These are phyloP conservation scores for Drosophila siamana DNA, from an alignment of 2,888 invertebrate species.

Conservation along the genomic window DNA sequence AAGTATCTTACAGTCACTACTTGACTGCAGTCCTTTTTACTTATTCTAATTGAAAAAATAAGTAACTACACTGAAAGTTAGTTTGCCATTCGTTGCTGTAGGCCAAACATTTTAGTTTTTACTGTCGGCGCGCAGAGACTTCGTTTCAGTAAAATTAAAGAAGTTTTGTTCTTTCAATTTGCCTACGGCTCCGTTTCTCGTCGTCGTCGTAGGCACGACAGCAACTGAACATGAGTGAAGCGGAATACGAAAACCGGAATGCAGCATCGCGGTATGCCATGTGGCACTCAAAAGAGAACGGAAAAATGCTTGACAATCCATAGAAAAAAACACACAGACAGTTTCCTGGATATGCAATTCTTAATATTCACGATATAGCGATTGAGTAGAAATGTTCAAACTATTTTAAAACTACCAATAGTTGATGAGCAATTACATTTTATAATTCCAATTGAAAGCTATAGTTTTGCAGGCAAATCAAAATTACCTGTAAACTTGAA, in stretches of 20 bases:
- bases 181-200: constrained; percentile 44
- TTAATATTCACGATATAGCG: not conserved
- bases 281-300: constrained; percentile 19
- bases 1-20: no score
- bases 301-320: constrained; percentile 38
- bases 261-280: constrained; percentile 3
- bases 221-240: constrained; percentile 29
- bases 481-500: not conserved
- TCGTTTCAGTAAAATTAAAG: constrained; percentile 74
- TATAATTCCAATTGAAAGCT: not conserved
- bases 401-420: not conserved
- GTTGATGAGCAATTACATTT: not conserved
- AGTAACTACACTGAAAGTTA: constrained; percentile 63
- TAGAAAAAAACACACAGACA: constrained; percentile 6
- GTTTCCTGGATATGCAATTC: not conserved
- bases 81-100: constrained; percentile 75
- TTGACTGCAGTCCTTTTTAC: not conserved
- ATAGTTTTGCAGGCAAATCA: not conserved
- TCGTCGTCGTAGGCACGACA: constrained; percentile 41
- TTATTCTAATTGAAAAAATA: constrained; percentile 68
- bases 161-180: constrained; percentile 73
- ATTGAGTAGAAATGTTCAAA: not conserved
- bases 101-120: constrained; percentile 68
- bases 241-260: constrained; percentile 33
- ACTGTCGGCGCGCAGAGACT: constrained; percentile 38